Percentiles rank a stretch among this genome's conserved stretches.
These are phyloP conservation scores for Iselma pallidipennis DNA, from an alignment of 2,888 invertebrate genomes.

Conservation along the genomic window DNA sequence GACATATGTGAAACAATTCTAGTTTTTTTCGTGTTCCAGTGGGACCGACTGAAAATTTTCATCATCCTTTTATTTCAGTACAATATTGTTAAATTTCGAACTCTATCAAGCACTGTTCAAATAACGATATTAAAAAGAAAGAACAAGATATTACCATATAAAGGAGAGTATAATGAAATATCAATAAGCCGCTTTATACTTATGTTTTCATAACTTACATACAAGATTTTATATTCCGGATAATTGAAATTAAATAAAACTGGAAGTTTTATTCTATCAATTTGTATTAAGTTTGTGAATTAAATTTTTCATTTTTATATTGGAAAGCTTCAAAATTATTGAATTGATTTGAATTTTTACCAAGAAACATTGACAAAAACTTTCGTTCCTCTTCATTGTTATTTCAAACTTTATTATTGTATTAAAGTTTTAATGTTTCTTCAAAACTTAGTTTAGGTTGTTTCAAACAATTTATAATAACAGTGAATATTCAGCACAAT, in stretches of 20 bases:
- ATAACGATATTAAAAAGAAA: background rate
- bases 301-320: background rate
- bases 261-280: background rate
- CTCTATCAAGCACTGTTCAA: background rate
- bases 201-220: background rate
- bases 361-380: background rate
- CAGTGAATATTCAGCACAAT: conserved; percentile 9
- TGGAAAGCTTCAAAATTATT: background rate
- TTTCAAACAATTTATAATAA: conserved; percentile 10
- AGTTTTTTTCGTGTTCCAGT: no score
- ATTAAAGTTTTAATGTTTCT: conserved; percentile 16
- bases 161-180: background rate
- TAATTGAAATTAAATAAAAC: background rate
- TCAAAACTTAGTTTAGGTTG: conserved; percentile 11
- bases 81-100: background rate
- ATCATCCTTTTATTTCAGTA: background rate
- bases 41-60: background rate
- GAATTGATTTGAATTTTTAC: background rate
- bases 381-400: background rate
- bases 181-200: background rate
- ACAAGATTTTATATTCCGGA: background rate
- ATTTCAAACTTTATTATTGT: conserved; percentile 5
- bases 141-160: background rate
- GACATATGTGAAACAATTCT: no score
- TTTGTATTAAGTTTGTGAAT: background rate